phyloP scores from a whole-genome alignment of 2,888 invertebrate species.

The Dusona sp. region DNA sequence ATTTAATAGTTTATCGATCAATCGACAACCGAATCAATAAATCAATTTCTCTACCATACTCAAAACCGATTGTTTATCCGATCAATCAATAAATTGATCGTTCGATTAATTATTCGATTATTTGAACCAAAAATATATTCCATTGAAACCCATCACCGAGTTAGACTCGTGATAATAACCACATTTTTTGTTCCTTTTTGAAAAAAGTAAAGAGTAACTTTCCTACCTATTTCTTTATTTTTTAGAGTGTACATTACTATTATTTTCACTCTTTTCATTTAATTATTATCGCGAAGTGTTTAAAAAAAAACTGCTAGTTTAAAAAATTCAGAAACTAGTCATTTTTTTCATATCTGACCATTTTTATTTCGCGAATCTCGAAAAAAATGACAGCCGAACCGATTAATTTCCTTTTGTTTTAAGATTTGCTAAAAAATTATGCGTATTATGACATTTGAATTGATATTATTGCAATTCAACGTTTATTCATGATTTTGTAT shows the following conservation, averaged over 20 bases:
- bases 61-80: not conserved
- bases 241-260: not conserved
- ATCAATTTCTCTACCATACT: not conserved
- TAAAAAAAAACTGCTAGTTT: not conserved
- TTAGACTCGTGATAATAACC: not conserved
- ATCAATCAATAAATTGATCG: not conserved
- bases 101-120: not conserved
- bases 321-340: not conserved
- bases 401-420: not conserved
- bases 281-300: not conserved
- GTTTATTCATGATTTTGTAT: slow-evolving; percentile 6
- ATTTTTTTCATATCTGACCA: not conserved
- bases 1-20: not conserved
- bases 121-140: not conserved
- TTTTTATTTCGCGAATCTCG: not conserved
- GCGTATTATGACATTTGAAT: not conserved
- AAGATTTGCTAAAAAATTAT: not conserved
- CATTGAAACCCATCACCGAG: not conserved
- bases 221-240: not conserved
- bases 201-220: not conserved
- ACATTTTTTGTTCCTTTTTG: slow-evolving; percentile 8
- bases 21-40: not conserved
- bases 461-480: not conserved
- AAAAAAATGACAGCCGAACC: not conserved
- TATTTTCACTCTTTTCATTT: not conserved